Percentiles rank a stretch among this genome's conserved stretches.
These are phyloP conservation scores for Cryptocephalus primarius DNA, from an alignment of 2,888 invertebrate species.

Conservation along the genomic window DNA sequence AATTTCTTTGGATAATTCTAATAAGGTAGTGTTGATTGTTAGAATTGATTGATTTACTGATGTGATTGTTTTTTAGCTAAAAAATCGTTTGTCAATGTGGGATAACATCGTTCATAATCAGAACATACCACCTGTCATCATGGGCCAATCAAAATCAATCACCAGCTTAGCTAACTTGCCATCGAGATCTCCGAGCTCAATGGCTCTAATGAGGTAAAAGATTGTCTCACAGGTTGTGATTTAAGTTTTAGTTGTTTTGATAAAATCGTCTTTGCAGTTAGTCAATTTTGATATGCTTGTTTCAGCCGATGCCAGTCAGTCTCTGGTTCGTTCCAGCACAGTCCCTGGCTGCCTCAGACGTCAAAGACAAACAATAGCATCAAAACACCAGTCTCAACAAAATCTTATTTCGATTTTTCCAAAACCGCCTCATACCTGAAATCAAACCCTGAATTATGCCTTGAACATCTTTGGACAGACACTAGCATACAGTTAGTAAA, in stretches of 20 bases:
- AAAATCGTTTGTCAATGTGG: conserved; percentile 29
- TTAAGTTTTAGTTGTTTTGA: no score
- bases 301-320: conserved; percentile 43
- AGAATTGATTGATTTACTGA: not conserved
- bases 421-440: conserved; percentile 24
- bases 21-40: conserved; percentile 16
- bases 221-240: not conserved
- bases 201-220: conserved; percentile 40
- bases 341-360: conserved; percentile 25
- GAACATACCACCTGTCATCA: conserved; percentile 22
- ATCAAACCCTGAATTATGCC: conserved; percentile 71
- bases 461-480: conserved; percentile 88
- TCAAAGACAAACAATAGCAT: conserved; percentile 23
- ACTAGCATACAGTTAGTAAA: conserved; percentile 31
- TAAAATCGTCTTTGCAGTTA: no score
- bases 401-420: conserved; percentile 25
- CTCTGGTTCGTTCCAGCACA: conserved; percentile 24
- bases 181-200: conserved; percentile 41
- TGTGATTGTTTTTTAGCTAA: conserved; percentile 20
- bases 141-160: conserved; percentile 23
- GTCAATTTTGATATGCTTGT: conserved; percentile 4
- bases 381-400: conserved; percentile 31
- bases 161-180: conserved; percentile 14
- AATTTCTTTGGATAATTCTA: conserved; percentile 19
- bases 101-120: conserved; percentile 22